These are phyloP conservation scores for Struthidea cinerea DNA, from an alignment of 2,113 vertebrate genomes.

Conservation along the genomic window DNA sequence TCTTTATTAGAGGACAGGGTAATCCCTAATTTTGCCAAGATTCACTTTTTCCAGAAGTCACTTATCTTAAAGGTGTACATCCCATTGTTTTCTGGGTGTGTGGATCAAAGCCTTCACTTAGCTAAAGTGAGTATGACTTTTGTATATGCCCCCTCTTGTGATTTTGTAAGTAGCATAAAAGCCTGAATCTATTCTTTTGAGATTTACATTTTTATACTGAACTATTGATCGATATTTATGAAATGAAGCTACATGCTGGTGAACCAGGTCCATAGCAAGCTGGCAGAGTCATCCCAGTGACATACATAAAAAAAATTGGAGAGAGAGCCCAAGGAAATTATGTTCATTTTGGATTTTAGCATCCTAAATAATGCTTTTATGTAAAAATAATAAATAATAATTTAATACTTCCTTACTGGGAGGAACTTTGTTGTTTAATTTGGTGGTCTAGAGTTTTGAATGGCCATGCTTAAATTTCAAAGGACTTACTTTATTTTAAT, in stretches of 20 bases:
- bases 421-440: not conserved
- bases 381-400: not conserved
- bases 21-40: not conserved
- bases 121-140: not conserved
- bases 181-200: not conserved
- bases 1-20: not conserved
- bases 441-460: not conserved
- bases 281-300: not conserved
- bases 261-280: not conserved
- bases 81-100: not conserved
- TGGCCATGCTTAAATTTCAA: not conserved
- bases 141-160: not conserved
- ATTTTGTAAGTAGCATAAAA: not conserved
- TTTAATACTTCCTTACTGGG: not conserved
- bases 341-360: not conserved
- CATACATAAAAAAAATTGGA: not conserved
- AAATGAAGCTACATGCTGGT: not conserved
- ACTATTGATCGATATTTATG: not conserved
- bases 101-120: not conserved
- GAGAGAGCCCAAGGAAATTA: not conserved
- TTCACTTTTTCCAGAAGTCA: not conserved
- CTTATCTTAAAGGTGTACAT: not conserved
- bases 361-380: not conserved
- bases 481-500: not conserved
- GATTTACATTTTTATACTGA: not conserved